Base-by-base conservation (phyloP, 2,797 vertebrate species). In the Loriculus beryllinus region DNA sequence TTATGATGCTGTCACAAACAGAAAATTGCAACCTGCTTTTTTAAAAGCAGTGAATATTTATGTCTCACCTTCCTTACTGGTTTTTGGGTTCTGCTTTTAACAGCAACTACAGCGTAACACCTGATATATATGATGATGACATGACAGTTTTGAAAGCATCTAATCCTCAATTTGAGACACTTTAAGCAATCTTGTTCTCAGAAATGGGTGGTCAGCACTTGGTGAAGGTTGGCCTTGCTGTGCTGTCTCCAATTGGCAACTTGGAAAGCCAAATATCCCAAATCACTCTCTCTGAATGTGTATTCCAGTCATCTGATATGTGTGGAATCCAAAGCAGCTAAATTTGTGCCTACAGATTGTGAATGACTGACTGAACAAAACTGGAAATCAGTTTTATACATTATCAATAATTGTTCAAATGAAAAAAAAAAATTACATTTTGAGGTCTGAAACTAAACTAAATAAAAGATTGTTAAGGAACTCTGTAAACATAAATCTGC, bases 271-370 rank as follows among this genome's bases (percentile, higher is more conserved):
- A 81, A 68, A 59, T 57, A 78, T 62, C 25, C 39, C 33, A 90
- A 81, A 47, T 65, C 49, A 68, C 13, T 52, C 17, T 51, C 63
- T 91, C 37, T 90, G 42, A 81, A 81, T 49, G 54, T 57, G 54
- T 75, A 29, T 68, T 83, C 77, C 82, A 88, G 74, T 52, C 49
- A 81, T 74, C 70, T 83, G 76, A 45, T 78, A 33, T 26, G n/a
- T 42, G 33, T 78, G 88, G 74, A 88, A 90, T 92, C 60, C 20
- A 35, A 95, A 75, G 42, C 47, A 90, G 65, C 82, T 83, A 81
- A 83, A 56, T 68, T 56, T 31, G 54, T 70, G 51, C 63, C 67
- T 63, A 60, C 49, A 81, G 85, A 75, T 23, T 31, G 33, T 15
- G 45, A 89, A 74, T 68, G 49, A 78, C n/a, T 65, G 69, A 86